These are phyloP conservation scores for Apodemia duryi DNA, from an alignment of 2,888 invertebrate species.

Conservation along the genomic window DNA sequence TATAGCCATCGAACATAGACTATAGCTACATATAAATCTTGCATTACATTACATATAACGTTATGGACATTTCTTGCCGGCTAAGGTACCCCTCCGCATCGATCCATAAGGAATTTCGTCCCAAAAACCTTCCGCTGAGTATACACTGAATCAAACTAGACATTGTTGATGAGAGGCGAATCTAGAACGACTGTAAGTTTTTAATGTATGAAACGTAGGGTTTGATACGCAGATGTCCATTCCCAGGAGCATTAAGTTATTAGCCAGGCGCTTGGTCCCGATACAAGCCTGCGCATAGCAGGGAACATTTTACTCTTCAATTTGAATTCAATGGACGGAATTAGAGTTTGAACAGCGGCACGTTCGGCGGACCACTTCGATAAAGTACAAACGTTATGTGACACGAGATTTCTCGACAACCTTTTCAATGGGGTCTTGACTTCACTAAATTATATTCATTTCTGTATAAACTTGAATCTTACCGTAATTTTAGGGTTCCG, in stretches of 20 bases:
- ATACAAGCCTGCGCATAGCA: conserved; percentile 52
- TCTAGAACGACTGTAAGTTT: conserved; percentile 26
- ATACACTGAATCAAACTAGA: not conserved
- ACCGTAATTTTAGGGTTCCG: not conserved
- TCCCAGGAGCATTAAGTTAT: conserved; percentile 76
- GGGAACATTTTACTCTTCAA: conserved; percentile 68
- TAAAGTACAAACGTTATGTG: conserved; percentile 58
- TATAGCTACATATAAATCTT: no score
- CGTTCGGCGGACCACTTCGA: conserved; percentile 46
- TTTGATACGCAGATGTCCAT: conserved; percentile 49
- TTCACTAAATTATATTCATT: conserved; percentile 38
- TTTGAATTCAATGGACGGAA: conserved; percentile 75
- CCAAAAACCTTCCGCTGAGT: no score
- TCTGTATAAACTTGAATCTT: conserved; percentile 1
- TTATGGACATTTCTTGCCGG: no score
- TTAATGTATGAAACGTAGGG: conserved; percentile 39
- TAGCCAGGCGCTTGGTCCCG: conserved; percentile 62
- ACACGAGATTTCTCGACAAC: conserved; percentile 47
- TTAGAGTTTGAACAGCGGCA: conserved; percentile 49
- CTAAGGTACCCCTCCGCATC: no score
- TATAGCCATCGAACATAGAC: no score
- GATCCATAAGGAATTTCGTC: no score
- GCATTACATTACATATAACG: no score
- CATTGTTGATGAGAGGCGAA: not conserved
- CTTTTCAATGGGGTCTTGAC: conserved; percentile 37